Conservation (phyloP, 2,113 vertebrate species). For the Nanorana parkeri region DNA sequence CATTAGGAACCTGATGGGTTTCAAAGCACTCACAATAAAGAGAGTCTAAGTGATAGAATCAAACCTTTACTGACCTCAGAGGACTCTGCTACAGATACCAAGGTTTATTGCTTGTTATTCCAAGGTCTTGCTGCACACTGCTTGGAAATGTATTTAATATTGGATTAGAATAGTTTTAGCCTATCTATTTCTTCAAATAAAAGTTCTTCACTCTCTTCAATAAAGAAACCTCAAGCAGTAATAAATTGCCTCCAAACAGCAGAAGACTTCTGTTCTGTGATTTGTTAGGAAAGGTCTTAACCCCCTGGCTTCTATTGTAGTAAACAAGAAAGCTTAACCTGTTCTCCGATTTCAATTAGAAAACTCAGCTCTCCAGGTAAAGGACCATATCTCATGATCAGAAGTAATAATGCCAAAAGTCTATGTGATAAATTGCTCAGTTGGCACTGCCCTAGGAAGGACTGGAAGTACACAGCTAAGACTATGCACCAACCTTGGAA, state of each 20-base stretch:
- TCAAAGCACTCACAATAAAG: constrained; percentile 57
- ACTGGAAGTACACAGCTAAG: too few species aligned
- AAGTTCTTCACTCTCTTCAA: not conserved
- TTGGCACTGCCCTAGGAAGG: not conserved
- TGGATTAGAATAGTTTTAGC: constrained; percentile 31
- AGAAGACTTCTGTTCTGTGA: not conserved
- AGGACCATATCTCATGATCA: too few species aligned
- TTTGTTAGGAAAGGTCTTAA: not conserved
- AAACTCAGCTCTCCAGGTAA: too few species aligned
- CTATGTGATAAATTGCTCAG: not conserved
- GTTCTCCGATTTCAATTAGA: not conserved
- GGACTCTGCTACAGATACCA: constrained; percentile 43
- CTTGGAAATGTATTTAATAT: constrained; percentile 32
- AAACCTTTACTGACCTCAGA: constrained; percentile 58
- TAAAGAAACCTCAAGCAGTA: not conserved
- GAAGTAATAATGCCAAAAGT: not conserved
- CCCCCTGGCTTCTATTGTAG: not conserved
- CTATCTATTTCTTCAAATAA: constrained; percentile 48
- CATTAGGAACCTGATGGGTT: constrained; percentile 58
- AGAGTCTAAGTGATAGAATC: constrained; percentile 58
- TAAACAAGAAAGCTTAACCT: not conserved
- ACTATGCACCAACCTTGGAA: too few species aligned
- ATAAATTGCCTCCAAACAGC: not conserved
- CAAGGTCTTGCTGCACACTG: constrained; percentile 1
- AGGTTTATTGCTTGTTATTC: constrained; percentile 52